phyloP scores from a whole-genome alignment of 2,888 invertebrate genomes.

The Steromphala cineraria region DNA sequence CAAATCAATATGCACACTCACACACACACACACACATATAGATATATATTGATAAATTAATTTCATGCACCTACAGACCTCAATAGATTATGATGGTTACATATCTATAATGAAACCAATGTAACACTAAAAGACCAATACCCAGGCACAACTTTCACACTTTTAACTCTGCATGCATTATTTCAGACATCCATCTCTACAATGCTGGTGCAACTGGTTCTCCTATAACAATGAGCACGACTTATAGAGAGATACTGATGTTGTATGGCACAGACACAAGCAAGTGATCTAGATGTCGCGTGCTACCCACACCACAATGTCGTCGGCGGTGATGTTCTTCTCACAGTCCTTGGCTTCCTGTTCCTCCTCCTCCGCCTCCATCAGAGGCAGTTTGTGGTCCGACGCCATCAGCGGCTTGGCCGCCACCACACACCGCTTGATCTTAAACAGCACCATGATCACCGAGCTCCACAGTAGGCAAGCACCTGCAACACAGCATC shows the following conservation, averaged over 20 bases:
- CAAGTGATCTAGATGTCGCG: neutral
- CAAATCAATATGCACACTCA: neutral
- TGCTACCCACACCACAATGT: conserved; percentile 40
- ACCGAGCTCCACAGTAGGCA: conserved; percentile 67
- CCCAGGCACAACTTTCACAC: no score
- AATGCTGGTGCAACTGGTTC: no score
- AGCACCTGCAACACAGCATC: conserved; percentile 47
- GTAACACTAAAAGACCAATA: no score
- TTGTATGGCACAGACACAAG: neutral
- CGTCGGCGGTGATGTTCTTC: conserved; percentile 10
- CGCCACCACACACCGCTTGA: conserved; percentile 56
- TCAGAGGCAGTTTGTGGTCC: conserved; percentile 49
- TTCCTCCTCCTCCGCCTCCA: conserved; percentile 41
- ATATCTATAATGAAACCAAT: no score
- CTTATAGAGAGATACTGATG: no score
- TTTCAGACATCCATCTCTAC: no score
- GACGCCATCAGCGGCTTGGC: conserved; percentile 25
- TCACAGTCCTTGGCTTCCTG: conserved; percentile 34
- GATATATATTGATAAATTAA: no score
- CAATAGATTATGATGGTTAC: no score
- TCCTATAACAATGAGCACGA: no score
- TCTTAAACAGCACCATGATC: conserved; percentile 67
- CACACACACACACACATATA: neutral
- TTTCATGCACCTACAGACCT: no score
- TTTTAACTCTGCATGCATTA: no score